phyloP scores from a whole-genome alignment of 2,888 invertebrate species.

The Drosophila pegasa region DNA sequence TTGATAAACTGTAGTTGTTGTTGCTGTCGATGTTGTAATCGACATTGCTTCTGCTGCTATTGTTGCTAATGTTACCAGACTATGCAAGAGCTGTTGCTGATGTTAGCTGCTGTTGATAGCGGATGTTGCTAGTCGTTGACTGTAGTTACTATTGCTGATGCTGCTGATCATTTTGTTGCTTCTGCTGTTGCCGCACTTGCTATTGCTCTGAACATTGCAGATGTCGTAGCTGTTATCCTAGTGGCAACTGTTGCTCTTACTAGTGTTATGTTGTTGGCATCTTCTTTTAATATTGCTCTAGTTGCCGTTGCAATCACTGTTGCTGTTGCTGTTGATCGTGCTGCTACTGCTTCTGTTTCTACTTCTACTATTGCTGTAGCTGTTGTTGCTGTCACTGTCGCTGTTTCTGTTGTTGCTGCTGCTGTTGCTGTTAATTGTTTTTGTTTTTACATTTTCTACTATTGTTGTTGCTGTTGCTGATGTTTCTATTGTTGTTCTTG shows the following conservation, averaged over 20 bases:
- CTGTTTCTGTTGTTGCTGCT: neutral
- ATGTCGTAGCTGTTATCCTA: neutral
- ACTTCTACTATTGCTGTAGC: constrained; percentile 21
- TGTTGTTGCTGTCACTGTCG: neutral
- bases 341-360: neutral
- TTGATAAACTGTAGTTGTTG: neutral
- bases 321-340: constrained; percentile 18
- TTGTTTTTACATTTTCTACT: too few relatives aligned
- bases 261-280: neutral
- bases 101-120: too few relatives aligned
- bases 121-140: too few relatives aligned
- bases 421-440: neutral
- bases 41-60: neutral
- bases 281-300: too few relatives aligned
- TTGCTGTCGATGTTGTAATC: too few relatives aligned
- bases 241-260: neutral
- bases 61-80: too few relatives aligned
- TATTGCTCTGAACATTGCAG: too few relatives aligned
- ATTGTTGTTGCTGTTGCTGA: neutral
- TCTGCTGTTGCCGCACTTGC: neutral
- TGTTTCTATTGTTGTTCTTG: neutral
- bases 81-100: neutral
- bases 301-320: neutral
- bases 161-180: neutral
- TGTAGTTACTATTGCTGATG: neutral